Conservation (phyloP, 2,888 invertebrate species). For the Dynastes grantii region DNA sequence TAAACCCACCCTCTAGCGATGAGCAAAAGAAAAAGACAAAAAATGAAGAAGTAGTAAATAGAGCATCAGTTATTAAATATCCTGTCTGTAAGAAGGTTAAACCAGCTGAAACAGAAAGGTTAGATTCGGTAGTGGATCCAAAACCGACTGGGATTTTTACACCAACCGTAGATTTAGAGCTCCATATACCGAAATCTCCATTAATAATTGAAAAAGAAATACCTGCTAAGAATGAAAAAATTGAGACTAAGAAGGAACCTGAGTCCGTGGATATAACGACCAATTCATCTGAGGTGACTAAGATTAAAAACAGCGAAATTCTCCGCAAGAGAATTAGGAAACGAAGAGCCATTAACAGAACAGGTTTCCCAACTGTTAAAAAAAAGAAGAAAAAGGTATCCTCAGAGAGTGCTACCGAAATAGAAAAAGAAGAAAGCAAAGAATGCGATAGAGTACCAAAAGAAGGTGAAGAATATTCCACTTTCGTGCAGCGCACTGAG, state of each 20-base stretch:
- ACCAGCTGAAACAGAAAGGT: slow-evolving; percentile 71
- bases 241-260: slow-evolving; percentile 31
- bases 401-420: slow-evolving; percentile 47
- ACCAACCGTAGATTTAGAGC: slow-evolving; percentile 79
- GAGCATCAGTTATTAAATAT: slow-evolving; percentile 76
- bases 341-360: slow-evolving; percentile 87
- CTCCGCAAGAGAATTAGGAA: slow-evolving; percentile 73
- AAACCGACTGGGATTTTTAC: slow-evolving; percentile 81
- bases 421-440: slow-evolving; percentile 53
- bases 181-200: slow-evolving; percentile 59
- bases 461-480: slow-evolving; percentile 79
- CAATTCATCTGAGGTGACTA: slow-evolving; percentile 41
- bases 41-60: slow-evolving; percentile 69
- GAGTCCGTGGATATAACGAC: slow-evolving; percentile 16
- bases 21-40: slow-evolving; percentile 73
- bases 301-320: slow-evolving; percentile 55
- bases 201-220: slow-evolving; percentile 56
- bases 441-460: slow-evolving; percentile 80
- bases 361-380: slow-evolving; percentile 89
- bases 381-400: slow-evolving; percentile 83
- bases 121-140: slow-evolving; percentile 60
- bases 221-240: slow-evolving; percentile 62
- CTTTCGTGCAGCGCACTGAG: slow-evolving; percentile 77
- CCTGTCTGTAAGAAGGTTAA: slow-evolving; percentile 73
- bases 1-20: slow-evolving; percentile 67